A percentile compares a stretch with the other conserved stretches of the same genome.
These are phyloP conservation scores for Passer domesticus DNA, from an alignment of 2,113 vertebrate genomes.

Conservation along the genomic window DNA sequence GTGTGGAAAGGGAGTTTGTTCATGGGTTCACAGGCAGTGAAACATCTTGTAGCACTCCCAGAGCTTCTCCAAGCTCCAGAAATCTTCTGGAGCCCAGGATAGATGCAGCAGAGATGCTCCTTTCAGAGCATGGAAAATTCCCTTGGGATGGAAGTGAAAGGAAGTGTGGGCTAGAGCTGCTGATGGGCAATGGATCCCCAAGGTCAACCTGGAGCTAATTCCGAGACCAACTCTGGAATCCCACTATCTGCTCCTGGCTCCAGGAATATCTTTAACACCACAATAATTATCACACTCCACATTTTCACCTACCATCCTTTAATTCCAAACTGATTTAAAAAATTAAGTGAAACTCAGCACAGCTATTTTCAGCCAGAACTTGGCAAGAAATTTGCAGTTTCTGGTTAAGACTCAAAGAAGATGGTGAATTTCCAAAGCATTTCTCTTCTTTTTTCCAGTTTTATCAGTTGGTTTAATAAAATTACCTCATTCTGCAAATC, in stretches of 20 bases:
- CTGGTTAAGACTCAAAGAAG: not conserved
- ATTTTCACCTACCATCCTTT: not conserved
- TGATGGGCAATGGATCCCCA: not conserved
- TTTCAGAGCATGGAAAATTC: not conserved
- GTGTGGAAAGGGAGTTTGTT: not conserved
- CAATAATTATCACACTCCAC: not conserved
- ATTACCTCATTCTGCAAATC: slow-evolving; percentile 20
- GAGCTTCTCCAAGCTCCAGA: not conserved
- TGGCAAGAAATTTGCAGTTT: not conserved
- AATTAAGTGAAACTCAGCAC: not conserved
- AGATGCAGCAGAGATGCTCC: not conserved
- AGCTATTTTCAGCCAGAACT: not conserved
- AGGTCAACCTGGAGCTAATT: not conserved
- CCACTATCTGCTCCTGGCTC: not conserved
- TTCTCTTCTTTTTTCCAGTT: not conserved
- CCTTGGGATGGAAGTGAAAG: not conserved
- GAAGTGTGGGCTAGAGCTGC: not conserved
- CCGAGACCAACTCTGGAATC: not conserved
- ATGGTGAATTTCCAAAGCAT: not conserved
- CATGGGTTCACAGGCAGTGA: not conserved
- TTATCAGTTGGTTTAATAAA: not conserved
- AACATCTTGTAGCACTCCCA: not conserved
- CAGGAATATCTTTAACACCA: not conserved
- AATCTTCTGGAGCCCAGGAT: not conserved
- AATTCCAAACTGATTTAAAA: not conserved